Evolutionary conservation across 2,797 vertebrate species (phyloP), one percentile per base, ranked within the genome.

Genomic region (Gallinago nigripennis): DNA sequence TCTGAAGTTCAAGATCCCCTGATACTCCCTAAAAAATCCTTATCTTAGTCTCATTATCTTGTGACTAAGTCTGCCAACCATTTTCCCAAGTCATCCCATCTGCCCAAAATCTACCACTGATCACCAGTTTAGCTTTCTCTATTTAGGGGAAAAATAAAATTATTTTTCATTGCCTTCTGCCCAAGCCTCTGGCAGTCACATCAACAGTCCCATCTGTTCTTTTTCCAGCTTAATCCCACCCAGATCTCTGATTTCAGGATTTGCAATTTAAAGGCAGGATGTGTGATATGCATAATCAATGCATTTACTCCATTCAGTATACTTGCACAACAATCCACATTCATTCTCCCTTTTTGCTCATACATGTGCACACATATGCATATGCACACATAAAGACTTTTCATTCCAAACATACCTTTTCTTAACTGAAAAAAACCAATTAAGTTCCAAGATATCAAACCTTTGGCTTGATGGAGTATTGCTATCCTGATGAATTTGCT

Each of bases 151-250:
- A 95, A 96, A 95, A 97, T 92, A 84, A 72, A 97, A 97, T 96
- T 96, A 95, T 95, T 96, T 97, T 96, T 95, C 92, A 92, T 54
- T 97, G 88, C 96, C 95, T 97, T 97, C 96, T 97, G 95, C 95
- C 92, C 95, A 95, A 94, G 94, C 94, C 95, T 95, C 95, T 96
- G 95, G 96, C 96, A 97, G 75, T 85, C 95, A 95, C 75, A 97
- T 96, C 95, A 95, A 95, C 91, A 92, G 91, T 95, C 94, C 97
- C 97, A 97, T 97, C 97, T 97, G 97, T 94, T 97, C 95, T 93
- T 96, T 93, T 84, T 90, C 86, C 84, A 92, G 92, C 28, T 92
- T 97, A 97, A 97, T 97, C 96, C 92, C 92, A 94, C 84, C 75
- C 92, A 95, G 77, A 95, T 96, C 94, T 95, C 88, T 92, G 81